Base-by-base conservation (phyloP, 1,140 invertebrate species). In the Neocloeon triangulifer region DNA sequence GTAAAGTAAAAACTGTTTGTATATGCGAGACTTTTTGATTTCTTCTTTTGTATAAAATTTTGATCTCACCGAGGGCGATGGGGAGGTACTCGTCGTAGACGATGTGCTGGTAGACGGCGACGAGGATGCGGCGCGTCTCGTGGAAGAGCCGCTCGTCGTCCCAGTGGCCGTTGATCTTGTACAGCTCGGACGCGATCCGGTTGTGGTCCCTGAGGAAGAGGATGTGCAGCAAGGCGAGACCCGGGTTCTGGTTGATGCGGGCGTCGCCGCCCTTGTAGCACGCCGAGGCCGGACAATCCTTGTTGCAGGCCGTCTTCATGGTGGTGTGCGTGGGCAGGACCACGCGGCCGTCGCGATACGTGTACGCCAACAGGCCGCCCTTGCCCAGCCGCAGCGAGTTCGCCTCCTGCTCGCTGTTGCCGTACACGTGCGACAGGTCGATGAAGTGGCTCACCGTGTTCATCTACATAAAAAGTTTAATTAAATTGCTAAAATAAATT, bases 11-110 rank as follows among this genome's bases (percentile, higher is more conserved):
- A n/a, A n/a, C n/a, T n/a, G n/a, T n/a, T n/a, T n/a, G n/a, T n/a
- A n/a, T n/a, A n/a, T n/a, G n/a, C n/a, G n/a, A n/a, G n/a, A n/a
- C n/a, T n/a, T n/a, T n/a, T n/a, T n/a, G n/a, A n/a, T n/a, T n/a
- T n/a, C n/a, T n/a, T n/a, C n/a, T n/a, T n/a, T n/a, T n/a, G n/a
- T n/a, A n/a, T n/a, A n/a, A n/a, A n/a, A n/a, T n/a, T n/a, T n/a
- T n/a, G n/a, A n/a, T n/a, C n/a, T 79, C 8, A 57, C 54, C 10
- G 9, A 73, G 37, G 10, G 70, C 45, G 30, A 61, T 54, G 5
- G 69, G 69, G 2, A 56, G 43, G 34, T 45, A 53, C 34, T 56
- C 53, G 27, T 43, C 44, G 40, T 49, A 56, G 6, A 40, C 45
- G 25, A 56, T 52, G 30, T 63, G 55, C 41, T 66, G 62, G 20